Conservation (phyloP, 1,140 invertebrate species). For the Thaumatotibia leucotreta region DNA sequence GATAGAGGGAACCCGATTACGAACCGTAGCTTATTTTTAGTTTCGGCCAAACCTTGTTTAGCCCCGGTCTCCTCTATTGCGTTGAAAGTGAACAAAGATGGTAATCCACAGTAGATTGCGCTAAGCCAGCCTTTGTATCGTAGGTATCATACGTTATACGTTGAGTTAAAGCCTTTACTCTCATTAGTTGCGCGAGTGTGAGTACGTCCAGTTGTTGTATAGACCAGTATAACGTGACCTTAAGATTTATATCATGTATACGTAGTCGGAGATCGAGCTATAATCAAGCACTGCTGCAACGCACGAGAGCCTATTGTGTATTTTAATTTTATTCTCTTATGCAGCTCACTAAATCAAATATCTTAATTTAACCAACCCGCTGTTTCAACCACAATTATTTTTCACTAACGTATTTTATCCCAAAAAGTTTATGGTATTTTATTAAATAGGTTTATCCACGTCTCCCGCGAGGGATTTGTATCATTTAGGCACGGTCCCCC, state of each 20-base stretch:
- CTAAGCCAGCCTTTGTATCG: slow-evolving; percentile 8
- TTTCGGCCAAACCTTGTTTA: no score
- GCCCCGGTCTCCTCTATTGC: no score
- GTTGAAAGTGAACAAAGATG: slow-evolving; percentile 7
- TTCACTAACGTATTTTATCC: not conserved
- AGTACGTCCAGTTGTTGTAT: not conserved
- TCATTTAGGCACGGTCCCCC: not conserved
- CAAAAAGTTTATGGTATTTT: not conserved
- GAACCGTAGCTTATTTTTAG: no score
- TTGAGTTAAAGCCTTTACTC: not conserved
- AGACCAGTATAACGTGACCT: not conserved
- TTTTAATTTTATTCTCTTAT: not conserved
- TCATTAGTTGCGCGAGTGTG: not conserved
- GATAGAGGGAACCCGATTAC: no score
- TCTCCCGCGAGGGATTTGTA: not conserved
- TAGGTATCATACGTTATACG: not conserved
- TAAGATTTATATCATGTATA: not conserved
- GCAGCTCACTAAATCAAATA: not conserved
- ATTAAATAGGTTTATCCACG: not conserved
- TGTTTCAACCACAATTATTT: not conserved
- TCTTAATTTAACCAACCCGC: not conserved
- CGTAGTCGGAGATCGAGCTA: not conserved
- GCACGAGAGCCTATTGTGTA: not conserved
- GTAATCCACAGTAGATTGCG: slow-evolving; percentile 8
- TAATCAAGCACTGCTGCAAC: no score